phyloP scores from a whole-genome alignment of 2,888 invertebrate genomes.

The Caenorhabditis zanzibari region DNA sequence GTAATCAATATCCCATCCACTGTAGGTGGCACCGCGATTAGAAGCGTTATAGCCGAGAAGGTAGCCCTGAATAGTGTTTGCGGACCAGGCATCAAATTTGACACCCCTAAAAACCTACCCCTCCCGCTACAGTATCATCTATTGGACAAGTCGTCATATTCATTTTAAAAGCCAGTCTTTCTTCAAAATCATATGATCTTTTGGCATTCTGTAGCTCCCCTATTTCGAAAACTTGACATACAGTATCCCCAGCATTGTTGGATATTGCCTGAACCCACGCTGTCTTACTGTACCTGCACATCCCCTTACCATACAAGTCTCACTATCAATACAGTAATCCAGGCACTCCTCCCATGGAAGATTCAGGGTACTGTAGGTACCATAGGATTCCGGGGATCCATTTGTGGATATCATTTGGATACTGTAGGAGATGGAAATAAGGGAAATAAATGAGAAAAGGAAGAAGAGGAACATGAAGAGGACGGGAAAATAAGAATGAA shows the following conservation, averaged over 20 bases:
- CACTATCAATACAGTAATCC: no score
- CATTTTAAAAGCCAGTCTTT: background rate
- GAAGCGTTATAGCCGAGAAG: background rate
- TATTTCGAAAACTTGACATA: constrained; percentile 5
- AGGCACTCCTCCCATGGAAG: no score
- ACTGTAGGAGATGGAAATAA: no score
- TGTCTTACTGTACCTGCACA: no score
- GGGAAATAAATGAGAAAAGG: no score
- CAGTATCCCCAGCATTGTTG: background rate
- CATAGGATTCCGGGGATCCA: no score
- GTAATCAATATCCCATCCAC: background rate
- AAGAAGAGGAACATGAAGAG: no score
- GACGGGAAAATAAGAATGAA: no score
- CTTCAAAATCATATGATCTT: background rate
- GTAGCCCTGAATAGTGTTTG: background rate
- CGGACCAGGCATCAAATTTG: background rate
- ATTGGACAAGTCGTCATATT: background rate
- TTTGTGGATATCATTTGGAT: no score
- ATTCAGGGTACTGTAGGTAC: no score
- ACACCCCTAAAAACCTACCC: background rate
- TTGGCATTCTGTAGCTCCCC: background rate
- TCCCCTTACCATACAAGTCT: no score
- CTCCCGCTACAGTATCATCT: background rate
- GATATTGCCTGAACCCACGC: background rate
- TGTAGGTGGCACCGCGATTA: background rate